These are phyloP conservation scores for Isotomurus palustris DNA, from an alignment of 2,888 invertebrate genomes.

Conservation along the genomic window DNA sequence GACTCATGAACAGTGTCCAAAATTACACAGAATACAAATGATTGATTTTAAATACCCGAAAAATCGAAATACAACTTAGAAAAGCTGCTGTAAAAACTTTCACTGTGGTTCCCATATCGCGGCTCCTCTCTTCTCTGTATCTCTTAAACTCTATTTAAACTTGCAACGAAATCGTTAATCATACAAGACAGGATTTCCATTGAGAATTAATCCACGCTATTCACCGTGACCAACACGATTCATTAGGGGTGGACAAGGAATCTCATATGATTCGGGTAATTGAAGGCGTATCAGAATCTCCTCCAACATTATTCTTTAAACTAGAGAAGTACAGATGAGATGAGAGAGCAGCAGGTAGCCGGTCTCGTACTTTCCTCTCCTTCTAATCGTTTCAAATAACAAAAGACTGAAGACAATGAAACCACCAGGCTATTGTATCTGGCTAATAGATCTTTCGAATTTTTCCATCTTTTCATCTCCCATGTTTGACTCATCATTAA, in stretches of 20 bases:
- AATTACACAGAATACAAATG: no score
- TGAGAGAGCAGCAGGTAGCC: constrained; percentile 32
- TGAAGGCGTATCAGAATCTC: constrained; percentile 28
- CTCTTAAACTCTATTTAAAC: no score
- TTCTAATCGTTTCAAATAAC: neutral
- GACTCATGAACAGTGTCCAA: no score
- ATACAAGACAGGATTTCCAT: no score
- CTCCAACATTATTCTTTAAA: no score
- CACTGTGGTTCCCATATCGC: no score
- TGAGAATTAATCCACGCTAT: constrained; percentile 12
- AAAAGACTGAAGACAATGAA: constrained; percentile 6
- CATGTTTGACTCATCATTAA: neutral
- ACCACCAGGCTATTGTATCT: neutral
- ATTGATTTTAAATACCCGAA: no score
- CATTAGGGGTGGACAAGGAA: constrained; percentile 33
- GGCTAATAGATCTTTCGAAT: constrained; percentile 10
- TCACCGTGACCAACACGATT: constrained; percentile 34
- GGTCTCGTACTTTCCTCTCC: constrained; percentile 1
- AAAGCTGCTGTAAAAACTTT: no score
- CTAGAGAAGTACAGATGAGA: no score
- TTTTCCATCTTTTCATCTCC: neutral
- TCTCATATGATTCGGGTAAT: constrained; percentile 24
- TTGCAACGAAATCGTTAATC: no score
- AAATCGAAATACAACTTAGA: no score
- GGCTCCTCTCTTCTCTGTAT: no score